Percentiles rank a stretch among this genome's conserved stretches.
phyloP scores from a whole-genome alignment of 1,140 invertebrate genomes.

The Drosophila watanabei region DNA sequence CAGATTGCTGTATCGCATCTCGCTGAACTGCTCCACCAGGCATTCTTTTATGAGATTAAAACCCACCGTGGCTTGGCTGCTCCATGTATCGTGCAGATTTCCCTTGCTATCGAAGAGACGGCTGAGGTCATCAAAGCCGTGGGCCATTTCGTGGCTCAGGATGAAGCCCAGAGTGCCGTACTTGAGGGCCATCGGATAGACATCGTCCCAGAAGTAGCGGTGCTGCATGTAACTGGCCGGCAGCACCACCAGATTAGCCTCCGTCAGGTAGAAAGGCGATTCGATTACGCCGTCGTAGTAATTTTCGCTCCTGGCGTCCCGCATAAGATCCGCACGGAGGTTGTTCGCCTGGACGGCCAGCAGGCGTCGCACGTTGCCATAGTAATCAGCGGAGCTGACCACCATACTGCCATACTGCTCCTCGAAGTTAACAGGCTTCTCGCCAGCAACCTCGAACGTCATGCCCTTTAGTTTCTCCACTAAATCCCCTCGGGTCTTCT shows the following conservation, averaged over 20 bases:
- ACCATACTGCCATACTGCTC: constrained; percentile 86
- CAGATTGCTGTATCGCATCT: constrained; percentile 88
- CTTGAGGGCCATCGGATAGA: constrained; percentile 95
- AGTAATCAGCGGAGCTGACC: constrained; percentile 91
- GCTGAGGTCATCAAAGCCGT: constrained; percentile 89
- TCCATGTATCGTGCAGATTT: constrained; percentile 92
- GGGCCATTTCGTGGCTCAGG: constrained; percentile 90
- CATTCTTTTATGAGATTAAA: constrained; percentile 96
- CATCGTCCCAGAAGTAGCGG: constrained; percentile 95
- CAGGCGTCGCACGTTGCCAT: constrained; percentile 91
- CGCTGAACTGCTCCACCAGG: constrained; percentile 95
- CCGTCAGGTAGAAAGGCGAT: constrained; percentile 97
- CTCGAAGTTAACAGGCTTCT: constrained; percentile 68
- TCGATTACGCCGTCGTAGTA: constrained; percentile 94
- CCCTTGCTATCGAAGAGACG: constrained; percentile 89
- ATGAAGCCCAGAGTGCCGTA: constrained; percentile 97
- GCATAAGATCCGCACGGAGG: constrained; percentile 90
- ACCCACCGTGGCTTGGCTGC: constrained; percentile 92
- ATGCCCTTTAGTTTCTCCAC: constrained; percentile 68
- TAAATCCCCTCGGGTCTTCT: constrained; percentile 43
- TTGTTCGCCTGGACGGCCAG: constrained; percentile 91
- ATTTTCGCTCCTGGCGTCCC: constrained; percentile 89
- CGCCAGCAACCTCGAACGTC: constrained; percentile 60
- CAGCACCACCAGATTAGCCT: constrained; percentile 98
- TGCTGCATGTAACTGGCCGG: constrained; percentile 97